Evolutionary conservation across 2,888 invertebrate species (phyloP).

Genomic region (Ichneumoninae sp.): DNA sequence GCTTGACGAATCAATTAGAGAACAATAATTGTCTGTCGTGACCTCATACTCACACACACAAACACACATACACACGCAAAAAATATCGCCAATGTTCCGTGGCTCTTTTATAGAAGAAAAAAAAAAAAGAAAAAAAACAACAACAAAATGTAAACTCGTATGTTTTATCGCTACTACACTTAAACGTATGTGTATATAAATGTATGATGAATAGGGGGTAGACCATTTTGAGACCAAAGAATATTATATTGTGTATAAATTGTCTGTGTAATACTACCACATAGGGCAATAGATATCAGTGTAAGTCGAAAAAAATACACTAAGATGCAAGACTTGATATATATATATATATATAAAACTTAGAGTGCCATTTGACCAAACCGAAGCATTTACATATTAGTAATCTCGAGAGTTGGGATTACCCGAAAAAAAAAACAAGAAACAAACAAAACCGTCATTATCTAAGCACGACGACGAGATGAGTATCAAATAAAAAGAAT

Average conservation of each 20-base stretch:
- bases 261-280: slow-evolving; percentile 69
- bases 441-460: slow-evolving; percentile 28
- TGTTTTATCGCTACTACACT: slow-evolving; percentile 66
- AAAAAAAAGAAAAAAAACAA: slow-evolving; percentile 20
- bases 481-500: slow-evolving; percentile 49
- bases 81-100: slow-evolving; percentile 48
- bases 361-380: slow-evolving; percentile 68
- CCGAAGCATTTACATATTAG: slow-evolving; percentile 62
- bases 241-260: slow-evolving; percentile 79
- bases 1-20: slow-evolving; percentile 44
- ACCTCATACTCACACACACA: background rate
- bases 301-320: slow-evolving; percentile 58
- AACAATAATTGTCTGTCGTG: slow-evolving; percentile 19
- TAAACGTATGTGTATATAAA: slow-evolving; percentile 69
- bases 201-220: slow-evolving; percentile 69
- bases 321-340: slow-evolving; percentile 62
- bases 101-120: slow-evolving; percentile 41
- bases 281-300: slow-evolving; percentile 67
- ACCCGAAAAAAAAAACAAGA: slow-evolving; percentile 4
- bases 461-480: slow-evolving; percentile 33
- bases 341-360: slow-evolving; percentile 46
- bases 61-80: slow-evolving; percentile 16
- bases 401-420: slow-evolving; percentile 18
- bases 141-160: slow-evolving; percentile 55
- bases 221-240: slow-evolving; percentile 80